These are phyloP conservation scores for Xestia sexstrigata DNA, from an alignment of 2,888 invertebrate species.

Conservation along the genomic window DNA sequence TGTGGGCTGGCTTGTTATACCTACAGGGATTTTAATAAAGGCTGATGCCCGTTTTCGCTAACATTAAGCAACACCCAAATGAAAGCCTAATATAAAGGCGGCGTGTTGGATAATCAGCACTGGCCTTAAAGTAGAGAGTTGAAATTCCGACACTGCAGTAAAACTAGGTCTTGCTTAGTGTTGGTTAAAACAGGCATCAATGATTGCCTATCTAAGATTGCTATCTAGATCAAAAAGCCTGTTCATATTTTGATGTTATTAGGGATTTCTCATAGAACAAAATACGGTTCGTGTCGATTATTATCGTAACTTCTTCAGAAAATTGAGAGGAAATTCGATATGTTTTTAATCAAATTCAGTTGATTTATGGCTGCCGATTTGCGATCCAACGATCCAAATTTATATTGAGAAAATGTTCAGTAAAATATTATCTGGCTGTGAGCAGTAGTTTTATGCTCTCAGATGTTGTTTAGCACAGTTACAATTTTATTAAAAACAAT, in stretches of 20 bases:
- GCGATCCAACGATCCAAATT: slow-evolving; percentile 8
- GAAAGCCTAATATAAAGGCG: not conserved
- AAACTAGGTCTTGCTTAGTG: not conserved
- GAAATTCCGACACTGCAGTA: not conserved
- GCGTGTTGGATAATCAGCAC: not conserved
- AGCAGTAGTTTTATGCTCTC: not conserved
- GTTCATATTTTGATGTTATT: slow-evolving; percentile 18
- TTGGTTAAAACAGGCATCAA: not conserved
- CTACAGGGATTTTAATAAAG: slow-evolving; percentile 23
- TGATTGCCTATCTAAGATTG: not conserved
- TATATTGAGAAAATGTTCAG: not conserved
- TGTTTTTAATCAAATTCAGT: slow-evolving; percentile 20
- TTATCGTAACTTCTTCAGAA: slow-evolving; percentile 17
- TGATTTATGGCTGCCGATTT: slow-evolving; percentile 23
- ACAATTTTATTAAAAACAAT: not conserved
- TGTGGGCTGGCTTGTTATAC: slow-evolving; percentile 12
- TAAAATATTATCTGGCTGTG: not conserved
- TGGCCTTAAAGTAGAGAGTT: not conserved
- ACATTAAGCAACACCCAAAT: not conserved
- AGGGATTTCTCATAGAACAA: not conserved
- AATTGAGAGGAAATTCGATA: slow-evolving; percentile 3
- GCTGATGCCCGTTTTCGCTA: not conserved
- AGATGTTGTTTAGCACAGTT: not conserved
- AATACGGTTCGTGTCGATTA: slow-evolving; percentile 4
- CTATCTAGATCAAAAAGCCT: slow-evolving; percentile 14